Evolutionary conservation across 1,140 invertebrate species (phyloP), one percentile per base, ranked within the genome.

Genomic region (Trigoniulus corallinus): DNA sequence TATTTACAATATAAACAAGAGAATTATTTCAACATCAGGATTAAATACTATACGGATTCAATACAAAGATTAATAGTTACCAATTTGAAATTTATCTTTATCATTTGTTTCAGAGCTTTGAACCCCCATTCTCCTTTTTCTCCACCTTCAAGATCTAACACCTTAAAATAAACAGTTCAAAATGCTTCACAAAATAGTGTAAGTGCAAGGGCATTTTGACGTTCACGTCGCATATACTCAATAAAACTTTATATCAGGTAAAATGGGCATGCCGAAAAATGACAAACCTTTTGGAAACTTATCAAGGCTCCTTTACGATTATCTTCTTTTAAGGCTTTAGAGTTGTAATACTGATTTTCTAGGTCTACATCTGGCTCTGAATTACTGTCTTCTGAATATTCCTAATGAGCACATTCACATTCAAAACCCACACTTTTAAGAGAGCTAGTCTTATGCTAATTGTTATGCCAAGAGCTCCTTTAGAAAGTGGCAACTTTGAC

Each of bases 81-180:
- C 76, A 98, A 67, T 77, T 89, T 92, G 67, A 98, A 99, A 68
- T 98, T 97, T 48, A 99, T 98, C 75, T 99, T 99, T 42, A 99
- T 97, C 94, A 99, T 99, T 68, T 99, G 96, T 67, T 99, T 99
- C 1, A 99, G 73, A n/a, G 96, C 95, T 74, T 98, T 98, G 63
- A 99, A 99, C 0, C 96, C 96, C 95, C 95, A 99, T 76, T 99
- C 96, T 44, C 95, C 95, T 71, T 98, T 98, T 58, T 98, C 93
- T 3, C 89, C 91, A 44, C 85, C 85, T 72, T 98, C 93, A 43
- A 98, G 68, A 65, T 96, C 88, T 52, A 97, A 69, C 24, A 98
- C 93, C 67, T 72, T 40, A 18, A 61, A 54, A 48, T 52, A n/a
- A n/a, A n/a, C n/a, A n/a, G n/a, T n/a, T n/a, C n/a, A n/a, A n/a